Evolutionary conservation across 2,797 vertebrate genomes (phyloP).

Genomic region (Malacoctenus gilli): DNA sequence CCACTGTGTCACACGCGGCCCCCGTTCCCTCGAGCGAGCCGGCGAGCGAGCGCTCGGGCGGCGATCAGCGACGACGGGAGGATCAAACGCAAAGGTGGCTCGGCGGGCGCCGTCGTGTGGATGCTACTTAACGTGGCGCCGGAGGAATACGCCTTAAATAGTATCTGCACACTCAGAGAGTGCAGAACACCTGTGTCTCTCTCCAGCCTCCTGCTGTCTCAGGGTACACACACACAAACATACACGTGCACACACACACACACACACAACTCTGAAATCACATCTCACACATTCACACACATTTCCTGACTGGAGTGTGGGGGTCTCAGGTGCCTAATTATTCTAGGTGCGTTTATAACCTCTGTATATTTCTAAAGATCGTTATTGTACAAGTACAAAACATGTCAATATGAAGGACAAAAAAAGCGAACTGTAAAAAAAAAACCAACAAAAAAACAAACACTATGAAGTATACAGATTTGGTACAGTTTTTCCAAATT

Average conservation of each 20-base stretch:
- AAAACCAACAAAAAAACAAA: no score
- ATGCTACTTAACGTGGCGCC: constrained; percentile 42
- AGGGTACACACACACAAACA: constrained; percentile 66
- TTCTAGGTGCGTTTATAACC: constrained; percentile 73
- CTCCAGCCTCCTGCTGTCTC: constrained; percentile 76
- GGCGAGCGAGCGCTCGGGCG: constrained; percentile 23
- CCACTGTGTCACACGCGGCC: constrained; percentile 11
- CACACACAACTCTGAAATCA: constrained; percentile 22
- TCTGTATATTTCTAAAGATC: constrained; percentile 72
- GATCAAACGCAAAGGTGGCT: constrained; percentile 14
- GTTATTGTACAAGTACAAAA: constrained; percentile 58
- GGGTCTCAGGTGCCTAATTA: constrained; percentile 78
- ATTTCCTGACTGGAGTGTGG: constrained; percentile 70
- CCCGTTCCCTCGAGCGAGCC: no score
- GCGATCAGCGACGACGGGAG: constrained; percentile 25
- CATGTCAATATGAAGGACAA: constrained; percentile 32
- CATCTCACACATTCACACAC: constrained; percentile 39
- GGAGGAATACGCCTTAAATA: constrained; percentile 59
- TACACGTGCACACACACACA: constrained; percentile 2
- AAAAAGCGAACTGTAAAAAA: constrained; percentile 25
- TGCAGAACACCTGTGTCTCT: constrained; percentile 70
- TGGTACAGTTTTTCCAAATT: constrained; percentile 50
- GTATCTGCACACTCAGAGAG: constrained; percentile 65
- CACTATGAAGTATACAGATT: constrained; percentile 33
- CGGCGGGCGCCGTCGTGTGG: constrained; percentile 10